Evolutionary conservation across 2,888 invertebrate genomes (phyloP).

Genomic region (Polietes domitor): DNA sequence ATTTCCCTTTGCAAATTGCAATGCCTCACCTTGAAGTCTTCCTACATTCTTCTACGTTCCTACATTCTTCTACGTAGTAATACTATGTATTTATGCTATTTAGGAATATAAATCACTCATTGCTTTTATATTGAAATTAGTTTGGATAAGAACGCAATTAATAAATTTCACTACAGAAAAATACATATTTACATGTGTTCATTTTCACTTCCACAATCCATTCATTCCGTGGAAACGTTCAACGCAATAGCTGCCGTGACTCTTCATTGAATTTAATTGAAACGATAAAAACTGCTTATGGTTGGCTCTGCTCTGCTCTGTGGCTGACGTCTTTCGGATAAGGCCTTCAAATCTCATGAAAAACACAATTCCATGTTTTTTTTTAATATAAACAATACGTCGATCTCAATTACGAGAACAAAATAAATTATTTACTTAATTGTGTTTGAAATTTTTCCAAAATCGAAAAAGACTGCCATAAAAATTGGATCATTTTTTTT

Average conservation of each 20-base stretch:
- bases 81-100: no score
- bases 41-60: no score
- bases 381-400: slow-evolving; percentile 48
- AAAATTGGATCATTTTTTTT: slow-evolving; percentile 1
- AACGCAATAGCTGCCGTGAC: not conserved
- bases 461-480: not conserved
- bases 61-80: no score
- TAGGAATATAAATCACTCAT: no score
- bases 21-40: no score
- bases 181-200: no score
- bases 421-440: slow-evolving; percentile 41
- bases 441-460: slow-evolving; percentile 28
- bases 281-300: not conserved
- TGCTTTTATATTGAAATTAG: no score
- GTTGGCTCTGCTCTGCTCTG: not conserved
- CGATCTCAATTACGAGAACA: slow-evolving; percentile 20
- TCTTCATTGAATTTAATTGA: not conserved
- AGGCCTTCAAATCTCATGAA: slow-evolving; percentile 36
- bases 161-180: no score
- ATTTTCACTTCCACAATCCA: not conserved
- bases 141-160: no score
- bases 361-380: slow-evolving; percentile 10
- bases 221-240: not conserved
- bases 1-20: no score
- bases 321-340: not conserved